These are phyloP conservation scores for Tenthredo mesomela DNA, from an alignment of 2,888 invertebrate species.

Conservation along the genomic window DNA sequence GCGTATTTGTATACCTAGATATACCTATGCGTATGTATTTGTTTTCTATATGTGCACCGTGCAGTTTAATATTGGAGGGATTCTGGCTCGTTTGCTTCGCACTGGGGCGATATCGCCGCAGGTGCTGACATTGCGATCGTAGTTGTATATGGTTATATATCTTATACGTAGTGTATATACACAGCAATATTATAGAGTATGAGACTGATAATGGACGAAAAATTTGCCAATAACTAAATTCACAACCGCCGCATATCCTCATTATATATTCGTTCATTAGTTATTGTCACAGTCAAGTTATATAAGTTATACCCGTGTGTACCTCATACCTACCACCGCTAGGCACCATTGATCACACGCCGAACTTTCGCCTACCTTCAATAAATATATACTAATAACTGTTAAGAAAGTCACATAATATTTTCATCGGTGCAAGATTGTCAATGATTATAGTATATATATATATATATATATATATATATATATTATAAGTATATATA, in stretches of 20 bases:
- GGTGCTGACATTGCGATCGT: conserved; percentile 64
- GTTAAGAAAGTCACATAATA: neutral
- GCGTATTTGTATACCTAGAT: neutral
- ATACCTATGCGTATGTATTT: conserved; percentile 65
- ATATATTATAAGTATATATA: too few relatives aligned
- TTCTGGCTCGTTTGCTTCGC: conserved; percentile 61
- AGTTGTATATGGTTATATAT: neutral
- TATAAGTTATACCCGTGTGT: neutral
- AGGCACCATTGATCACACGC: too few relatives aligned
- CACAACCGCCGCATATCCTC: neutral
- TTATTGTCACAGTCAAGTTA: neutral
- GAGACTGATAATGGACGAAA: neutral
- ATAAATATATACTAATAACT: too few relatives aligned
- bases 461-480: too few relatives aligned
- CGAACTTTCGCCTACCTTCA: too few relatives aligned
- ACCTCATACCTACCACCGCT: neutral
- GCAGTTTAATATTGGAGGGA: conserved; percentile 66
- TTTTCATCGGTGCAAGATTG: neutral
- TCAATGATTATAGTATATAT: too few relatives aligned
- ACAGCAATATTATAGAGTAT: neutral
- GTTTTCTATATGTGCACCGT: conserved; percentile 68
- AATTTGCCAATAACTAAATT: neutral
- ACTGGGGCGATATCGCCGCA: conserved; percentile 63
- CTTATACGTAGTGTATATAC: neutral
- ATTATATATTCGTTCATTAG: neutral